Evolutionary conservation across 2,888 invertebrate species (phyloP), one percentile per base, ranked within the genome.

Genomic region (Priocnemis perturbator): DNA sequence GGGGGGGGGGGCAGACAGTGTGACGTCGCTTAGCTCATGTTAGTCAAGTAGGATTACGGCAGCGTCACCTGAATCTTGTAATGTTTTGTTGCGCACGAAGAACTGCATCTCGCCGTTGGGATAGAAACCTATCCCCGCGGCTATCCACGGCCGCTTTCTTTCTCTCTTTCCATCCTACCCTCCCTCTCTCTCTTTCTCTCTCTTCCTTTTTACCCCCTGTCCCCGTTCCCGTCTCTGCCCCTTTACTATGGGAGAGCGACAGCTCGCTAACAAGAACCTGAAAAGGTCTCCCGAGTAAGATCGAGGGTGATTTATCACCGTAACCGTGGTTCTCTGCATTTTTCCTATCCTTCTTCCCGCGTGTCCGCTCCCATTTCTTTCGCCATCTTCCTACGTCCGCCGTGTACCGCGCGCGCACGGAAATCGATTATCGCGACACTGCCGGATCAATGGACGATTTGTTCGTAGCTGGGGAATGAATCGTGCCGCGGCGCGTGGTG

Each of bases 251-350:
- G 78, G 77, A 81, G 85, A 86, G 83, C 82, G 85, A 85, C 86
- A 81, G 83, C 80, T 82, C 81, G 81, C 85, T 87, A 87, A 86
- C 85, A 86, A 87, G 87, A 85, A 85, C 85, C 81, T 82, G 82
- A 85, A 86, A 85, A 84, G 84, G 84, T 85, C 84, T 82, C 77
- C 79, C 80, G 81, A 81, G 81, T 80, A 84, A 85, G 83, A 87
- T 87, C 85, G 85, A 83, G 84, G 82, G 86, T 87, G 87, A 87
- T 87, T 86, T 86, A 87, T 87, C 86, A 86, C 86, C 76, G 83
- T 79, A 81, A 82, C 84, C 78, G 60, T 81, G 79, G 79, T 78
- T 79, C 79, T 72, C 77, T 75, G 68, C 76, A 76, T 79, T 78
- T 75, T 83, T 78, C 78, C 72, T 58, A 71, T 73, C 78, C 77